Base-by-base conservation (phyloP, 2,113 vertebrate species). In the Pteropus alecto region DNA sequence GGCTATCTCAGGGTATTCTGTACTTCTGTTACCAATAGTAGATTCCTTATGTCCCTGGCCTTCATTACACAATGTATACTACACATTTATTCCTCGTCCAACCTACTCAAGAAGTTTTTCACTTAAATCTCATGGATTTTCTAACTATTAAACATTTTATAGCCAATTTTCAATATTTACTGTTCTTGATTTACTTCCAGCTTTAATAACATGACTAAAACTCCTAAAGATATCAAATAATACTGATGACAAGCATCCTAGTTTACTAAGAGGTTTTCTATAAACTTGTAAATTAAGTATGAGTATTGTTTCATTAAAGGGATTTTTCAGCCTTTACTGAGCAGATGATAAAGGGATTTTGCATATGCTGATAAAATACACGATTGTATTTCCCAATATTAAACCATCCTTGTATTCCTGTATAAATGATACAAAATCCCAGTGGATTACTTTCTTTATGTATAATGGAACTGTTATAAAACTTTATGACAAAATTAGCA, bases 31-130 rank as follows among this genome's bases (percentile, higher is more conserved):
- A 35, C 28, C 60, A 10, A 24, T 3, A 35, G 71, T 10, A 76
- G 48, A 46, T 2, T 24, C 33, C 16, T 19, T 8, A 8, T 8
- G 3, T 1, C 11, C 15, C 30, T 35, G 7, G 21, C 3, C 3
- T 11, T 6, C 7, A 19, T 19, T 18, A 84, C 3, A n/a, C 30
- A 41, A 18, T 5, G 19, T 2, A 28, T 11, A 16, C 30, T 33
- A n/a, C 6, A 63, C 9, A 58, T 71, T 24, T 26, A 78, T 18
- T 30, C 35, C 24, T 19, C 16, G 43, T 22, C 30, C 1, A 8
- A 71, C 4, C 22, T 28, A 56, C 19, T 89, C 18, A 24, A 26
- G 33, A 9, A 22, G 12, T 12, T 73, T 79, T 68, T 22, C 33
- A 70, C 16, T 28, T 18, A 11, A 43, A 63, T 70, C 56, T 74